A percentile compares a stretch with the other conserved stretches of the same genome.
These are phyloP conservation scores for Syrista parreyssii DNA, from an alignment of 2,888 invertebrate genomes.

Conservation along the genomic window DNA sequence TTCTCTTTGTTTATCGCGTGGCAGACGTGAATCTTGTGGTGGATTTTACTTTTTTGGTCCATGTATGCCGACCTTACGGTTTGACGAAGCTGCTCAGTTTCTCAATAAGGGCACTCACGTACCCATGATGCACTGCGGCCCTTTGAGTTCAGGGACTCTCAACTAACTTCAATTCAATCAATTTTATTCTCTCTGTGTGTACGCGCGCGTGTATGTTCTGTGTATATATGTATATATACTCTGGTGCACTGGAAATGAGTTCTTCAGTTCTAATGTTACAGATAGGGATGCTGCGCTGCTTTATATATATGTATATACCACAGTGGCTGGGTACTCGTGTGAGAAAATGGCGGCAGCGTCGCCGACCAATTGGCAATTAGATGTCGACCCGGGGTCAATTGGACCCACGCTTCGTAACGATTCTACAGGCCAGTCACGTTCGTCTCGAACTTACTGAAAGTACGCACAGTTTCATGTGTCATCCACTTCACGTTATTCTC, in stretches of 20 bases:
- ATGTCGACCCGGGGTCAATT: constrained; percentile 61
- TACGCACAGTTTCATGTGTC: constrained; percentile 36
- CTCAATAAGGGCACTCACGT: background rate
- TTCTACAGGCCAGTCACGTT: constrained; percentile 59
- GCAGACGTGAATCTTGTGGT: background rate
- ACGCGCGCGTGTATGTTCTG: too few relatives aligned
- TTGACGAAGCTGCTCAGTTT: background rate
- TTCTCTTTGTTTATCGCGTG: background rate
- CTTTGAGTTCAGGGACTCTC: background rate
- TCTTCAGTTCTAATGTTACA: background rate
- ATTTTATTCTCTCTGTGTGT: background rate
- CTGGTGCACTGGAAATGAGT: background rate
- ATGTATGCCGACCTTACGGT: background rate
- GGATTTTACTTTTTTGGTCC: background rate
- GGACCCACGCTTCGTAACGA: constrained; percentile 57
- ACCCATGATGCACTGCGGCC: background rate
- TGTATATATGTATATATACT: background rate
- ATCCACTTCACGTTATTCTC: background rate
- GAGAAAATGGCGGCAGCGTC: constrained; percentile 48
- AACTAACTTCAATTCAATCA: background rate
- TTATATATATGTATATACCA: background rate
- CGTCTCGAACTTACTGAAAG: constrained; percentile 55
- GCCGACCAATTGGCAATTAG: constrained; percentile 64
- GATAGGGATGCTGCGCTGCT: background rate
- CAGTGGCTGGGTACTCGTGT: background rate